Evolutionary conservation across 2,888 invertebrate species (phyloP), one percentile per base, ranked within the genome.

Genomic region (Synergus umbraculus): DNA sequence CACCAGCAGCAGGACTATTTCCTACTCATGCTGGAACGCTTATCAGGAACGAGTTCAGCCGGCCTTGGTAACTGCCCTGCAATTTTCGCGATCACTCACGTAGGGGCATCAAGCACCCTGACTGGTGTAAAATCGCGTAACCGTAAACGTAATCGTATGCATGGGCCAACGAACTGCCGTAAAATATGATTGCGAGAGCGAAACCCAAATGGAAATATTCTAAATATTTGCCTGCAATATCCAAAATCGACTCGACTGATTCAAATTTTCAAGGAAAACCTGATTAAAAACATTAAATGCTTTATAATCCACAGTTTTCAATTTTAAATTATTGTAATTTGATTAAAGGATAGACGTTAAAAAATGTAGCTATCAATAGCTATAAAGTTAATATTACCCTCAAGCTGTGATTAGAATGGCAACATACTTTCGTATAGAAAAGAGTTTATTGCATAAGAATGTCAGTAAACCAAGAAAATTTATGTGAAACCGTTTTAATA

Each of bases 41-140:
- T 79, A 83, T 78, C 78, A 76, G 58, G 81, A 81, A 81, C 83
- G 81, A 78, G 81, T 83, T 83, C 77, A 81, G 54, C 77, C 67
- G 77, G 79, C 79, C 77, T 81, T 79, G 15, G 29, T 69, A 69
- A 69, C 46, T 69, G 49, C 69, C 69, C 69, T 69, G 29, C 49
- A 69, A 54, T 54, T 69, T 69, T 69, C 49, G 49, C 8, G 49
- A 69, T 69, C 69, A 69, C 69, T 69, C 69, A 69, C 49, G 37
- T 49, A 69, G 69, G 69, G 69, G 49, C 69, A 69, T 54, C 49
- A 37, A 49, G 29, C n/a, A 69, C 49, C 49, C 49, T 54, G 46
- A 9, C 29, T 8, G 29, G 15, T 54, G 49, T 69, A 49, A 69
- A 69, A 49, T 69, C 29, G 69, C 69, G 69, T 69, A 69, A 69